Conservation (phyloP, 2,113 vertebrate species). For the Phocoena phocoena region DNA sequence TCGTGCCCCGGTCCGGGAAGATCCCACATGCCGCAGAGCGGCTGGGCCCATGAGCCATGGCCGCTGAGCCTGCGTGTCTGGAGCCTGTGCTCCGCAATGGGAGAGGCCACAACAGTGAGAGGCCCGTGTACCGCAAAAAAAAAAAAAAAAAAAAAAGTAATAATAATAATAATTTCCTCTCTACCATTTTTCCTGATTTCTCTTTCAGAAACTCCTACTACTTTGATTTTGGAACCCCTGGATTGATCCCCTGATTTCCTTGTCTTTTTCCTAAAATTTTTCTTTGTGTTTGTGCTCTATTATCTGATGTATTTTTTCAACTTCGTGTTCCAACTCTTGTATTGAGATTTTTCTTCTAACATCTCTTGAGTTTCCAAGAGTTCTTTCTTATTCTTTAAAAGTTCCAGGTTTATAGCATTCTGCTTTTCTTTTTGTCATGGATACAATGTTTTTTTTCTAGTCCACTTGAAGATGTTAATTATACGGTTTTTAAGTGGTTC, state of each 20-base stretch:
- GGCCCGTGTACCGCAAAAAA: too few species aligned
- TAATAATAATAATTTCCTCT: not conserved
- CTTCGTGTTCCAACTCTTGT: not conserved
- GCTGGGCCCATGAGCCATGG: too few species aligned
- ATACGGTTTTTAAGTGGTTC: not conserved
- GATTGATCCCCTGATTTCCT: not conserved
- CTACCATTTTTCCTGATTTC: not conserved
- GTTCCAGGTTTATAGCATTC: not conserved
- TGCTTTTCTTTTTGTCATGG: not conserved
- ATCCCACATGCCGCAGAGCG: too few species aligned
- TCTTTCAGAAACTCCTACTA: not conserved
- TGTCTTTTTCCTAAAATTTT: not conserved
- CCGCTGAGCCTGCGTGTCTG: too few species aligned
- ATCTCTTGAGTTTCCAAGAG: not conserved
- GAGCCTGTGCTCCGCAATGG: too few species aligned
- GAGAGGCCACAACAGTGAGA: too few species aligned
- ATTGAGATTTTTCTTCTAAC: not conserved
- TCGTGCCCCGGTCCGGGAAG: too few species aligned
- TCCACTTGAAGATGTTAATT: not conserved
- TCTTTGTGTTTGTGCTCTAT: not conserved
- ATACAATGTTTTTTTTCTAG: not conserved
- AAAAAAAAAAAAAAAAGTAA: too few species aligned
- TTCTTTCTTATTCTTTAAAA: conserved; percentile 2
- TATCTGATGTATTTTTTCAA: not conserved
- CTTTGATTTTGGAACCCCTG: not conserved